Conservation (phyloP, 2,888 invertebrate genomes). For the Hirtodrosophila alboralis region DNA sequence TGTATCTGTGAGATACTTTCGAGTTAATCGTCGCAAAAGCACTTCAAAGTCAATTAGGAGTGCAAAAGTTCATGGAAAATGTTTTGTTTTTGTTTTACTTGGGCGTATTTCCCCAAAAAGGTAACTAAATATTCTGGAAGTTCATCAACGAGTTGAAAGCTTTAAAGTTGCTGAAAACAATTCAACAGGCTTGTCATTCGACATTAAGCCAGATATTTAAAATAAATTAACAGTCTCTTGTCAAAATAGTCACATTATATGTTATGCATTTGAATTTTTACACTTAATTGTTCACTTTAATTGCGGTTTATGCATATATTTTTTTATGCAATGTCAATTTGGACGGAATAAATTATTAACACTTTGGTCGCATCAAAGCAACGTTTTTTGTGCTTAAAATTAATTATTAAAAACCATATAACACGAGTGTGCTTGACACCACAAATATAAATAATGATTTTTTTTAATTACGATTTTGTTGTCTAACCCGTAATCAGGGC, state of each 20-base stretch:
- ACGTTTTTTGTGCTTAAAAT: conserved; percentile 8
- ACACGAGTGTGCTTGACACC: conserved; percentile 8
- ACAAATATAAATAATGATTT: neutral
- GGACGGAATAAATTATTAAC: conserved; percentile 44
- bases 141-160: conserved; percentile 22
- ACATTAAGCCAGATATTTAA: neutral
- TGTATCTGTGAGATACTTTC: conserved; percentile 59
- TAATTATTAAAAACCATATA: conserved; percentile 28
- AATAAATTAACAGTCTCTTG: neutral
- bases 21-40: conserved; percentile 68
- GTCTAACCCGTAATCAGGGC: neutral
- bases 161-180: neutral
- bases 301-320: conserved; percentile 25
- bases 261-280: conserved; percentile 9
- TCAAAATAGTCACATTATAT: neutral
- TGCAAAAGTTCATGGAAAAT: conserved; percentile 60
- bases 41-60: conserved; percentile 68
- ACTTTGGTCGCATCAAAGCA: conserved; percentile 16
- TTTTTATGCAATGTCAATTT: conserved; percentile 15
- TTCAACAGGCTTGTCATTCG: neutral
- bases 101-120: conserved; percentile 6
- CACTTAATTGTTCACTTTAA: conserved; percentile 26
- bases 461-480: conserved; percentile 18
- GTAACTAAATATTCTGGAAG: conserved; percentile 11
- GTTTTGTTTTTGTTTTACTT: conserved; percentile 23